A percentile compares a stretch with the other conserved stretches of the same genome.
Evolutionary conservation across 2,113 vertebrate species (phyloP).

Genomic region (Boulengeromyrus knoepffleri): DNA sequence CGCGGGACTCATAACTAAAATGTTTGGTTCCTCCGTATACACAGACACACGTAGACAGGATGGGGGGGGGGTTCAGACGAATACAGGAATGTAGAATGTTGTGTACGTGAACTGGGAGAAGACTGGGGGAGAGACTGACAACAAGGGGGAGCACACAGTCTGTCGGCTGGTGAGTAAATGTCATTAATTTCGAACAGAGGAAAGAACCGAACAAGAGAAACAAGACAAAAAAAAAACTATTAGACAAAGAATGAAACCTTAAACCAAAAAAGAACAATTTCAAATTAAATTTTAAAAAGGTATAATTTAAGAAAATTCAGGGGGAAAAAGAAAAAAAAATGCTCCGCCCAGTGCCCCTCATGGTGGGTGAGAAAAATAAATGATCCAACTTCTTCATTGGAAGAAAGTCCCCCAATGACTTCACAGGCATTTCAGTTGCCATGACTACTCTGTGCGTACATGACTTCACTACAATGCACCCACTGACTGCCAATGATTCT

Average conservation of each 20-base stretch:
- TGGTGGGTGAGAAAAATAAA: slow-evolving; percentile 1
- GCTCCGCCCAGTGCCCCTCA: slow-evolving; percentile 14
- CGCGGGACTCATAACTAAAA: neutral
- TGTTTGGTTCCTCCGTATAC: neutral
- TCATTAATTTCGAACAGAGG: neutral
- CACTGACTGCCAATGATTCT: too few species aligned
- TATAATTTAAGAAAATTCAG: neutral
- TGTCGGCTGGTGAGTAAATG: neutral
- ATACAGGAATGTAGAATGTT: neutral
- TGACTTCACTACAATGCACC: neutral
- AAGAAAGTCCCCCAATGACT: neutral
- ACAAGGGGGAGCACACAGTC: neutral
- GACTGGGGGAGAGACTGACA: neutral
- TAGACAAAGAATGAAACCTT: neutral
- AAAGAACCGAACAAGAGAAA: neutral
- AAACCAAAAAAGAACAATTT: neutral
- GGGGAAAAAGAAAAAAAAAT: neutral
- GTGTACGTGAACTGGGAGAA: neutral
- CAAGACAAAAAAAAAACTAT: neutral
- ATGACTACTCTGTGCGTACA: neutral
- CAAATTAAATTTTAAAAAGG: neutral
- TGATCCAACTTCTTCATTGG: neutral
- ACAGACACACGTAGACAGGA: neutral
- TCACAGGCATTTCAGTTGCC: neutral
- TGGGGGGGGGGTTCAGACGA: neutral